Evolutionary conservation across 2,113 vertebrate genomes (phyloP), one percentile per base, ranked within the genome.

Genomic region (Ammodytes marinus): DNA sequence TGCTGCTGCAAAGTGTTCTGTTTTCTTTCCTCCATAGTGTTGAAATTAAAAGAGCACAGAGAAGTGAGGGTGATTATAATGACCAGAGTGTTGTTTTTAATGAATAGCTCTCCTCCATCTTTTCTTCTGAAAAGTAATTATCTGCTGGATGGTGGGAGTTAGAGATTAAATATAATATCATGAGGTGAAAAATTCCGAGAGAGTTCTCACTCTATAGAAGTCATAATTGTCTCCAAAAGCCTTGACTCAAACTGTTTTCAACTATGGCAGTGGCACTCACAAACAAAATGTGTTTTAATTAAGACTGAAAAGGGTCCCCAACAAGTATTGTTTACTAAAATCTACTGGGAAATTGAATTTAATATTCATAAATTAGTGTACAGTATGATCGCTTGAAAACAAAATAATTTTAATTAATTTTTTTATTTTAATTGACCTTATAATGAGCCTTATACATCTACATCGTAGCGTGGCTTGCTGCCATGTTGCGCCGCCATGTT

Each of bases 51-150:
- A 59, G n/a, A 67, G 64, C 39, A 40, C 60, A 75, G 43, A 69
- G 13, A 57, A 15, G 43, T 58, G 39, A 52, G 45, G 53, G 35
- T n/a, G 66, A 75, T 60, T 35, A 60, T 68, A 55, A 35, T 46
- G 67, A 61, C 66, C 27, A 10, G 17, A 68, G 46, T 58, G 37
- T 53, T 54, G 35, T 0, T 49, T 14, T 88, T 45, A 76, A 88
- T 85, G 72, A 84, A 65, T 85, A 13, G 82, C 77, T 43, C 17
- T 37, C 54, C 74, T 64, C 10, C 77, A 50, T 49, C 46, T 78
- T 45, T 77, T 88, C n/a, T n/a, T n/a, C n/a, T n/a, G n/a, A 55
- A 75, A 84, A 80, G 27, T 6, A 78, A 75, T n/a, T n/a, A 65
- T 77, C 27, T 59, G 60, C 64, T 49, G 15, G 14, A 83, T 68